Conservation (phyloP, 2,113 vertebrate species). For the Poecile atricapillus region DNA sequence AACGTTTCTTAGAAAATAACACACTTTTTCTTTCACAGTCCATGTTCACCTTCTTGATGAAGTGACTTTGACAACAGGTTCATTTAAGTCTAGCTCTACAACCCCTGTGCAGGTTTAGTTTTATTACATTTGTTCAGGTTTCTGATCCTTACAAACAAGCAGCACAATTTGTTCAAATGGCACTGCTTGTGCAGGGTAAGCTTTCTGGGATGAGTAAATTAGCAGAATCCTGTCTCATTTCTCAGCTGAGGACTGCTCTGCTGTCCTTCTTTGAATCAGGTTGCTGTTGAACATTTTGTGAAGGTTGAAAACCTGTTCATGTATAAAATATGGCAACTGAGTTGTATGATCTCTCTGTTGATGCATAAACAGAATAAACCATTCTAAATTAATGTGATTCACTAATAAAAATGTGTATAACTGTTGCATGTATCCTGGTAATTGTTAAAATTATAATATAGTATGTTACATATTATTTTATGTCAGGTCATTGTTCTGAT, state of each 20-base stretch:
- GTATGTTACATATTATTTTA: background rate
- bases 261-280: background rate
- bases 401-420: background rate
- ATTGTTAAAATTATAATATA: background rate
- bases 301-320: background rate
- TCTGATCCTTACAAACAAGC: background rate
- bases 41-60: background rate
- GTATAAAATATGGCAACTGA: background rate
- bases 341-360: background rate
- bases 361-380: background rate
- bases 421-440: background rate
- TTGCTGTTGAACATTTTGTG: background rate
- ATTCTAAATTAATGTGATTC: background rate
- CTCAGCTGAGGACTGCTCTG: background rate
- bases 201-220: background rate
- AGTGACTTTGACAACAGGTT: background rate
- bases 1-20: background rate
- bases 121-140: background rate
- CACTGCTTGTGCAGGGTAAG: background rate
- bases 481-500: background rate
- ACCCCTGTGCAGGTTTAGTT: background rate
- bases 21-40: background rate
- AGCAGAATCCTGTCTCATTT: background rate
- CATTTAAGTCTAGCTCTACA: background rate
- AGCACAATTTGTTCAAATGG: background rate